Evolutionary conservation across 1,140 invertebrate species (phyloP).

Genomic region (Drosophila pseudoobscura): DNA sequence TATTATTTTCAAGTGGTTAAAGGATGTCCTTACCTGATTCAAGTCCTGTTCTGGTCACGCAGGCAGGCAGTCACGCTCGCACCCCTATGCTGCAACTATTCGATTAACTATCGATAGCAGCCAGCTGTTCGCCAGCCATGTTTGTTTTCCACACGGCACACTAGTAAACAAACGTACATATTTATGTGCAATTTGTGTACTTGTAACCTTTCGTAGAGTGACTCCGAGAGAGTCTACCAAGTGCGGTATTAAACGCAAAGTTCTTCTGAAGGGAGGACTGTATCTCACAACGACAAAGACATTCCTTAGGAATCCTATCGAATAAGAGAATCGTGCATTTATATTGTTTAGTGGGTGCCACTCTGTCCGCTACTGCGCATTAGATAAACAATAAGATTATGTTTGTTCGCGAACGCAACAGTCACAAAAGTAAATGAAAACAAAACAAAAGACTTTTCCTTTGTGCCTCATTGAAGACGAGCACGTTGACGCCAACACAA

Average conservation of each 20-base stretch:
- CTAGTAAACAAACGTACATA: constrained; percentile 44
- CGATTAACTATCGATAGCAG: too few relatives aligned
- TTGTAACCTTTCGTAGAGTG: constrained; percentile 33
- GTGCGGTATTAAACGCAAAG: constrained; percentile 9
- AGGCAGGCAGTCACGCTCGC: too few relatives aligned
- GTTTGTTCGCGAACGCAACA: not conserved
- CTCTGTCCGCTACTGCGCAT: constrained; percentile 46
- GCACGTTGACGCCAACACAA: constrained; percentile 31
- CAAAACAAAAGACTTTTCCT: constrained; percentile 10
- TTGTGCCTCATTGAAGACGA: constrained; percentile 11
- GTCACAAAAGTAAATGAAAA: constrained; percentile 7
- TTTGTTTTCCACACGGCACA: constrained; percentile 40
- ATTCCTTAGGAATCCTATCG: not conserved
- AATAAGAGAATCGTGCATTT: constrained; percentile 23
- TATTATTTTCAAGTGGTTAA: too few relatives aligned
- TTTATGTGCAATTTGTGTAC: constrained; percentile 32
- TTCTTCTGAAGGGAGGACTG: constrained; percentile 18
- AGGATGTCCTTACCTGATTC: too few relatives aligned
- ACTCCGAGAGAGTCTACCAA: not conserved
- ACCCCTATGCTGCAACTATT: too few relatives aligned
- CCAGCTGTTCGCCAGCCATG: not conserved
- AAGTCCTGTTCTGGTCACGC: too few relatives aligned
- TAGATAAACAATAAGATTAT: constrained; percentile 34
- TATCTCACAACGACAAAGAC: not conserved
- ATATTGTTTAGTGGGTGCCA: constrained; percentile 35